A percentile compares a stretch with the other conserved stretches of the same genome.
Conservation (phyloP, 2,888 invertebrate species). For the Drosophila rellima region DNA sequence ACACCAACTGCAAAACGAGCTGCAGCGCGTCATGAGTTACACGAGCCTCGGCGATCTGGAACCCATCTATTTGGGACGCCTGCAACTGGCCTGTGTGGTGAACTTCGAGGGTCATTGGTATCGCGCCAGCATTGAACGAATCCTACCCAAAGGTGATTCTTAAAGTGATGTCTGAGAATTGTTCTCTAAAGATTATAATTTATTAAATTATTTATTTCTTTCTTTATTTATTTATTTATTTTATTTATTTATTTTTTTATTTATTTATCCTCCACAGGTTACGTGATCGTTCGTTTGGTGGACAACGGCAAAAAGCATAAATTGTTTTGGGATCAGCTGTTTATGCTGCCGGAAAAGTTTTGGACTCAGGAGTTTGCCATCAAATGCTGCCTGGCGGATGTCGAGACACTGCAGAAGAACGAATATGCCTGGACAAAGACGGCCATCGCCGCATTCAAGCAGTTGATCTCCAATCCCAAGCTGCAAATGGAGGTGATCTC, state of each 20-base stretch:
- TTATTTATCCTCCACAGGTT: conserved; percentile 48
- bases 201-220: no score
- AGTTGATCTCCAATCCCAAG: conserved; percentile 79
- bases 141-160: conserved; percentile 69
- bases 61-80: conserved; percentile 80
- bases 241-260: background rate
- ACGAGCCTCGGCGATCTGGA: conserved; percentile 32
- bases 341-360: conserved; percentile 85
- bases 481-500: conserved; percentile 84
- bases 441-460: conserved; percentile 84
- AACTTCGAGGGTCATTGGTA: conserved; percentile 73
- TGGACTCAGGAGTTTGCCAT: conserved; percentile 69
- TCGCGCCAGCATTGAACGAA: conserved; percentile 77
- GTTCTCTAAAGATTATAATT: no score
- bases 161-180: background rate
- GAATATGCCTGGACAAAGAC: conserved; percentile 84
- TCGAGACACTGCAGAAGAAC: conserved; percentile 85
- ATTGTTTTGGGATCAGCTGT: conserved; percentile 86
- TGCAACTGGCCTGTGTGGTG: conserved; percentile 76
- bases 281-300: conserved; percentile 77
- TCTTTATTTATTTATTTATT: background rate
- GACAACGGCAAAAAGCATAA: conserved; percentile 89
- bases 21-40: conserved; percentile 58
- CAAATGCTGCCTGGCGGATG: conserved; percentile 84
- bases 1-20: conserved; percentile 25